These are phyloP conservation scores for Amphipoea oculea DNA, from an alignment of 2,888 invertebrate species.

Conservation along the genomic window DNA sequence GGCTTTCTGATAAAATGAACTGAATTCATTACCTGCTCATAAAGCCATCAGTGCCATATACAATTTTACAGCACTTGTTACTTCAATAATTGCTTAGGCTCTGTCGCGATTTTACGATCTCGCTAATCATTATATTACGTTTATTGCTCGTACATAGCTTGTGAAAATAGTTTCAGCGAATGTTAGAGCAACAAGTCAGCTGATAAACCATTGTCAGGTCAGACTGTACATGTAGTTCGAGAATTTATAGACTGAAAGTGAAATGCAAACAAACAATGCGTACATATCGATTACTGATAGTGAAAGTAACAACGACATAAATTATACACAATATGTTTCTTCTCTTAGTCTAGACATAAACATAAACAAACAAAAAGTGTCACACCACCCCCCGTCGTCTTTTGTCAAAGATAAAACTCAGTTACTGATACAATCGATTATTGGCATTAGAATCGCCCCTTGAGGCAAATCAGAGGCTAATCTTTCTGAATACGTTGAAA, in stretches of 20 bases:
- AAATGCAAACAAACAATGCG: conserved; percentile 21
- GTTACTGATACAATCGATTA: conserved; percentile 54
- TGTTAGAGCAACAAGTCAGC: conserved; percentile 19
- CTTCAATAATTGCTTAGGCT: conserved; percentile 12
- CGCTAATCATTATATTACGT: conserved; percentile 7
- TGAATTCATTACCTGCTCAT: conserved; percentile 57
- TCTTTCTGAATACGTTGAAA: conserved; percentile 75
- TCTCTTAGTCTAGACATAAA: conserved; percentile 6
- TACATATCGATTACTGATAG: conserved; percentile 1
- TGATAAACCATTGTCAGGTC: conserved; percentile 13
- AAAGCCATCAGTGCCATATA: conserved; percentile 45
- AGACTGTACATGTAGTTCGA: not conserved
- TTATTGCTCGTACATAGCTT: conserved; percentile 12
- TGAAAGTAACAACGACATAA: conserved; percentile 21
- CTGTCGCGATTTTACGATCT: conserved; percentile 8
- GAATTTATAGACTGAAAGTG: conserved; percentile 32
- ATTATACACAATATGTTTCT: not conserved
- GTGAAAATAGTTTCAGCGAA: conserved; percentile 2
- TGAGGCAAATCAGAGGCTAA: conserved; percentile 75
- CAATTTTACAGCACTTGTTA: conserved; percentile 42
- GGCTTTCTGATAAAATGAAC: conserved; percentile 68
- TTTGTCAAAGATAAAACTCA: conserved; percentile 52
- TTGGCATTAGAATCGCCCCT: conserved; percentile 69
- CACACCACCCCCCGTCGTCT: conserved; percentile 30
- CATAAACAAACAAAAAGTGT: conserved; percentile 23